Evolutionary conservation across 2,888 invertebrate genomes (phyloP).

Genomic region (Patella ulyssiponensis): DNA sequence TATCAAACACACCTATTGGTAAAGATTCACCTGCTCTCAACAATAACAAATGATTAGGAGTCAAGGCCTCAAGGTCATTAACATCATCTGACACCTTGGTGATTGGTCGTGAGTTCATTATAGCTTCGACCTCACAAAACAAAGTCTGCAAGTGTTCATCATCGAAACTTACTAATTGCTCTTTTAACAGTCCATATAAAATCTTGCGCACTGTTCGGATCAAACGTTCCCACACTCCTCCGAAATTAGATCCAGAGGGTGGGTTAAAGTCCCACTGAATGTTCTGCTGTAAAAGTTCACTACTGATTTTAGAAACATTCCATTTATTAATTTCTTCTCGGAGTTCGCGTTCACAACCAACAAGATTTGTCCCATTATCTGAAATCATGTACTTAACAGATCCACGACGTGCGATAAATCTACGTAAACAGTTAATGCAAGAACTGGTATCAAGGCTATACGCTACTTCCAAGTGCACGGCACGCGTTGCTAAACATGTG

Average conservation of each 20-base stretch:
- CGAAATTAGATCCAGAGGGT: slow-evolving; percentile 34
- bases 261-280: slow-evolving; percentile 39
- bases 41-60: slow-evolving; percentile 37
- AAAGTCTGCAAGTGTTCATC: slow-evolving; percentile 35
- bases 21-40: slow-evolving; percentile 8
- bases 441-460: slow-evolving; percentile 24
- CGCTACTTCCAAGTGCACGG: slow-evolving; percentile 33
- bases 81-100: slow-evolving; percentile 24
- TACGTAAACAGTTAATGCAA: slow-evolving; percentile 28
- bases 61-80: slow-evolving; percentile 28
- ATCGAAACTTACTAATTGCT: slow-evolving; percentile 26
- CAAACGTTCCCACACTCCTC: slow-evolving; percentile 43
- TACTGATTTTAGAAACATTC: slow-evolving; percentile 26
- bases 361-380: slow-evolving; percentile 36
- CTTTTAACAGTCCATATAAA: slow-evolving; percentile 24
- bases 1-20: slow-evolving; percentile 35
- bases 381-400: slow-evolving; percentile 13
- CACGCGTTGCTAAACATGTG: too few species aligned
- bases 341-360: slow-evolving; percentile 34
- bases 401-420: slow-evolving; percentile 30
- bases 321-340: slow-evolving; percentile 28
- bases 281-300: slow-evolving; percentile 23
- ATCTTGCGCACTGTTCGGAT: slow-evolving; percentile 34
- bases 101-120: slow-evolving; percentile 35
- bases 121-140: slow-evolving; percentile 36